phyloP scores from a whole-genome alignment of 2,113 vertebrate genomes.

The Ranitomeya variabilis region DNA sequence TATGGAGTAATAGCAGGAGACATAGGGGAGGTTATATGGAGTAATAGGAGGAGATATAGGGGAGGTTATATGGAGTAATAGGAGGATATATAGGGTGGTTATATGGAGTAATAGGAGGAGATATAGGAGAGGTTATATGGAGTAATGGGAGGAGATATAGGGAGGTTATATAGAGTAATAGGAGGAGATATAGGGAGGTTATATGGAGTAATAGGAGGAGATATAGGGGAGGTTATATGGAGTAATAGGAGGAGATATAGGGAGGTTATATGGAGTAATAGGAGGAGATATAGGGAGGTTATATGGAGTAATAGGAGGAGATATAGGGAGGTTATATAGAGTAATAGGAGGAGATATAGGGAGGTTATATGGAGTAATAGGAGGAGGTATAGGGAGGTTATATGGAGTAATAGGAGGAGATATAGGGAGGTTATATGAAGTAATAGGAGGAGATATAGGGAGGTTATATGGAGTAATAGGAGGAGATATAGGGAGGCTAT shows the following conservation, averaged over 20 bases:
- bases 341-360: constrained; percentile 10
- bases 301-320: constrained; percentile 18
- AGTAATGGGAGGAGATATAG: constrained; percentile 17
- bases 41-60: neutral
- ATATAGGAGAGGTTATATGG: neutral
- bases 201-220: constrained; percentile 4
- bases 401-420: constrained; percentile 14
- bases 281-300: neutral
- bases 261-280: neutral
- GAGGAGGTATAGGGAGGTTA: constrained; percentile 1
- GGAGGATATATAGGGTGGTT: neutral
- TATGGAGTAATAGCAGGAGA: too few species aligned
- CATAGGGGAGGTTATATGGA: too few species aligned
- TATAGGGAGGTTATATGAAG: neutral
- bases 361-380: neutral
- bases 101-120: constrained; percentile 4
- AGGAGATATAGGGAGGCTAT: constrained; percentile 6
- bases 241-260: neutral
- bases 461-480: constrained; percentile 1
- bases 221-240: constrained; percentile 9
- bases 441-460: neutral
- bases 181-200: constrained; percentile 16
- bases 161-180: constrained; percentile 19
- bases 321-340: neutral
- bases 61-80: constrained; percentile 24